A percentile compares a stretch with the other conserved stretches of the same genome.
These are phyloP conservation scores for Lepidiolamprologus cunningtoni DNA, from an alignment of 2,113 vertebrate species.

Conservation along the genomic window DNA sequence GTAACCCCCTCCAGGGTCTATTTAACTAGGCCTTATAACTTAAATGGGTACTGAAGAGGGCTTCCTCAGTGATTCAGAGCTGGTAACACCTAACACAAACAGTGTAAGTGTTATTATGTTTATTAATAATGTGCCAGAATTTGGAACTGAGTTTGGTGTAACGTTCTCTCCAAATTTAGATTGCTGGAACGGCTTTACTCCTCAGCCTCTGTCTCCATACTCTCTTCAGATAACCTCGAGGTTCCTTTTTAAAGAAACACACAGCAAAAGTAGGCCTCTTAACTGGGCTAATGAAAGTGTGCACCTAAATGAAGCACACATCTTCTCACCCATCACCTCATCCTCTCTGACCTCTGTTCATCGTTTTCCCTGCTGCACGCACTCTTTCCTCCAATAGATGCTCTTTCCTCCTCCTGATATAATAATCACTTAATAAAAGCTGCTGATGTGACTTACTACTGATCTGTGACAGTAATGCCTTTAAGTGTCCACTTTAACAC, in stretches of 20 bases:
- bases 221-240: background rate
- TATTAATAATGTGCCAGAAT: background rate
- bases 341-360: background rate
- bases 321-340: background rate
- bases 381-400: background rate
- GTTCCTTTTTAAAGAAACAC: background rate
- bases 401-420: background rate
- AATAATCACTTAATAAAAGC: background rate
- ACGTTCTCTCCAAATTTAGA: background rate
- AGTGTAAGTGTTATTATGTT: background rate
- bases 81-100: background rate
- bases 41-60: background rate
- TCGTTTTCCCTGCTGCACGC: background rate
- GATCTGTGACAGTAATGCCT: background rate
- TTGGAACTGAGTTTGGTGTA: background rate
- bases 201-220: background rate
- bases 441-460: background rate
- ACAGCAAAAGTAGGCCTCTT: conserved; percentile 29
- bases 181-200: background rate
- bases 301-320: conserved; percentile 14
- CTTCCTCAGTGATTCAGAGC: background rate
- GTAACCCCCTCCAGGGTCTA: background rate
- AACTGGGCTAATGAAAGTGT: conserved; percentile 52
- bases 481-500: background rate
- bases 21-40: background rate